These are phyloP conservation scores for Henricia sp. DNA, from an alignment of 53 echinoderm and acorn worm genomes.

Conservation along the genomic window DNA sequence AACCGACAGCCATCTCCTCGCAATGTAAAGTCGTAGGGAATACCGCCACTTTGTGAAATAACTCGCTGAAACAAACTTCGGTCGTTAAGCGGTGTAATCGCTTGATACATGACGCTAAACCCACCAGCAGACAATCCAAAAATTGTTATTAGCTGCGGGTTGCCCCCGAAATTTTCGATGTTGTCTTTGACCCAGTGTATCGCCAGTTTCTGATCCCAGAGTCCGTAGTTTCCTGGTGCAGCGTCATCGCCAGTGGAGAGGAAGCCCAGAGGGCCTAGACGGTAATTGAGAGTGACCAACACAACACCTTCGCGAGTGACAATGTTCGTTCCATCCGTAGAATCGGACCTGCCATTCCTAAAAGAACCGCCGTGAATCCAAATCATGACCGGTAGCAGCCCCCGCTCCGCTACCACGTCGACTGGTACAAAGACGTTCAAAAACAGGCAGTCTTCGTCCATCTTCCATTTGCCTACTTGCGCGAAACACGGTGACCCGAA, in stretches of 20 bases:
- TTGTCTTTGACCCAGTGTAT: slow-evolving; percentile 81
- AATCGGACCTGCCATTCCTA: neutral
- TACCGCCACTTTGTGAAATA: neutral
- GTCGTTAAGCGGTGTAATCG: slow-evolving; percentile 68
- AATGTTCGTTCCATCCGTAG: neutral
- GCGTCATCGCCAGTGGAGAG: slow-evolving; percentile 65
- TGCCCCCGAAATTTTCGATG: slow-evolving; percentile 82
- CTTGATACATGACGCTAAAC: slow-evolving; percentile 49
- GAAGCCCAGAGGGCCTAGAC: slow-evolving; percentile 25
- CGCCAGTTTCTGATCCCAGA: slow-evolving; percentile 87
- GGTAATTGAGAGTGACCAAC: slow-evolving; percentile 32
- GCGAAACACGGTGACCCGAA: slow-evolving; percentile 77
- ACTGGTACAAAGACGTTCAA: slow-evolving; percentile 78
- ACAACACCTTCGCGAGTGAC: neutral
- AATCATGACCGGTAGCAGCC: slow-evolving; percentile 26
- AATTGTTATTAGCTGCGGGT: slow-evolving; percentile 73
- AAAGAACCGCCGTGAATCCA: slow-evolving; percentile 39
- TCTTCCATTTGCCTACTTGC: slow-evolving; percentile 48
- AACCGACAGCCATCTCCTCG: neutral
- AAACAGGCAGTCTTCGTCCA: slow-evolving; percentile 76
- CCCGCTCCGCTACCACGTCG: neutral
- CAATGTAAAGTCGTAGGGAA: neutral
- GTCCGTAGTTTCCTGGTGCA: slow-evolving; percentile 81
- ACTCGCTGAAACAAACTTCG: slow-evolving; percentile 67
- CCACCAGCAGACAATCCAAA: slow-evolving; percentile 72